Evolutionary conservation across 2,797 vertebrate species (phyloP), one percentile per base, ranked within the genome.

Genomic region (Enteromius radiatus): DNA sequence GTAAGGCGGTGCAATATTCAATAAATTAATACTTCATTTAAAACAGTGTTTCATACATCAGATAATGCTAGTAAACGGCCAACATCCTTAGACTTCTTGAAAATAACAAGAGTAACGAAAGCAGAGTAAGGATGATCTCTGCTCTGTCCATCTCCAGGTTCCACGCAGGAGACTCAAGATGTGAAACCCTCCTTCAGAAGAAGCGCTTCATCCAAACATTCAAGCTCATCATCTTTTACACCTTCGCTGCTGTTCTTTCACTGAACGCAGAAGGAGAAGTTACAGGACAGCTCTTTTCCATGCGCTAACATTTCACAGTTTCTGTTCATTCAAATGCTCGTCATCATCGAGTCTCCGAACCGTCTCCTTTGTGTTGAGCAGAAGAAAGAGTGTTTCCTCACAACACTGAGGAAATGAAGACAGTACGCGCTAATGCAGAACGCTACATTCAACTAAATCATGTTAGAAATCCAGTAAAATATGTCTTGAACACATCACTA

Each of bases 1-100:
- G 71, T 54, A 23, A 38, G 3, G 21, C 49, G 14, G 28, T 14
- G 28, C 45, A 33, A 38, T 54, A 21, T 23, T 56, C 71, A 36
- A 75, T 75, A 75, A 54, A 75, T 75, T 75, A 75, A 75, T 75
- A 56, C 49, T 75, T 74, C 71, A 36, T 56, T 74, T 74, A 54
- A 36, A 74, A 74, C 70, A 36, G 47, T 74, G 70, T 74, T 54
- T 54, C n/a, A 38, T 8, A 38, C 49, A 38, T 56, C 71, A 74
- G 31, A n/a, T 14, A n/a, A 56, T 15, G 11, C 49, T 36, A 15
- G 15, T 36, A 65, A 65, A 65, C 28, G 26, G 15, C 45, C 43
- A 71, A 33, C 28, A 52, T 33, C 17, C 17, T 33, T 49, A 0
- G 1, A 71, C 9, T 12, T 70, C 4, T 31, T 28, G 26, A 71